Base-by-base conservation (phyloP, 64 coral and sea anemone genomes). In the Platygyra sinensis region DNA sequence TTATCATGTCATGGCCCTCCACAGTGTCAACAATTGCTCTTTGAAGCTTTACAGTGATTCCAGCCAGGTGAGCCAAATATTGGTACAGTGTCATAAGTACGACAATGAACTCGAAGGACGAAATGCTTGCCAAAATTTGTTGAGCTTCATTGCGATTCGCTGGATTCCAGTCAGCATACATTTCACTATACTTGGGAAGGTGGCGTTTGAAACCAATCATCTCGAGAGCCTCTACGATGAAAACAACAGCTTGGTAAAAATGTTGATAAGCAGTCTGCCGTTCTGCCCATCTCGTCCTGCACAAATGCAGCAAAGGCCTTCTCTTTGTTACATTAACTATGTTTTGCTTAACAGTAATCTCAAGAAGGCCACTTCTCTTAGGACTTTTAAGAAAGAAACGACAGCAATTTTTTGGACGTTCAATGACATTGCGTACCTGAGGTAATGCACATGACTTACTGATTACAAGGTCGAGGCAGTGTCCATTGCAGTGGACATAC, bases 201-300 rank as follows among this genome's bases (percentile, higher is more conserved):
- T 92, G 83, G 10, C 62, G 31, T 50, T 84, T 86, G 52, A 39
- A 83, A 19, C 89, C 22, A 19, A 91, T 91, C 79, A 91, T 83
- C n/a, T 76, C 60, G 19, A 92, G 60, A 4, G 74, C 29, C 14
- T 76, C 73, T 33, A 60, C 60, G 36, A 78, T 86, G 72, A 32
- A 51, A 31, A 78, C 31, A 77, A 29, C 82, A 1, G 30, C 71
- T 83, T 90, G 89, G 46, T 90, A 85, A 19, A 85, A 92, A 69
- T 92, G 90, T 30, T 87, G 73, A 73, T 92, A 92, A 17, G 90
- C 25, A 71, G n/a, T 91, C 72, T 91, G 80, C 33, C 24, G 80
- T 73, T 84, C 80, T 24, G 69, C 89, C 80, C 89, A 83, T 67
- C 89, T 49, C 27, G 31, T 91, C 79, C 75, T 91, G 52, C 89